Evolutionary conservation across 1,140 invertebrate genomes (phyloP).

Genomic region (Drosophila pseudoobscura): DNA sequence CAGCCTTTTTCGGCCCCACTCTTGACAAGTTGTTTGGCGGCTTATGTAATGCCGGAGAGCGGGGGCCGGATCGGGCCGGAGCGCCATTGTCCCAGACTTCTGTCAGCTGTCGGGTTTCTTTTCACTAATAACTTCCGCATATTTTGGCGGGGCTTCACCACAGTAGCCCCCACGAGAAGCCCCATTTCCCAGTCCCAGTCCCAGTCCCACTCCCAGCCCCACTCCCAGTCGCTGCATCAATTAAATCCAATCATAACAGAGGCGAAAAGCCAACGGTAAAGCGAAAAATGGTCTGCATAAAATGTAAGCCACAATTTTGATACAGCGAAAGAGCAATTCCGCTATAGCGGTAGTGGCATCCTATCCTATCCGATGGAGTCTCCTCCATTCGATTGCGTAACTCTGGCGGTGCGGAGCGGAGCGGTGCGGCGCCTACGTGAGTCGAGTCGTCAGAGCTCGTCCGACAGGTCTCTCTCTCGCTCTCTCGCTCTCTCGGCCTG

Average conservation of each 20-base stretch:
- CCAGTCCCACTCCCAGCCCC: no score
- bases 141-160: constrained; percentile 24
- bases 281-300: constrained; percentile 28
- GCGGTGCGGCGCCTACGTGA: constrained; percentile 34
- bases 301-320: constrained; percentile 29
- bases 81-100: constrained; percentile 29
- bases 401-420: neutral
- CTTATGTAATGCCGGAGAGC: constrained; percentile 23
- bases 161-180: neutral
- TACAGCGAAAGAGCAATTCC: constrained; percentile 15
- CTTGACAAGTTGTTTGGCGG: constrained; percentile 63
- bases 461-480: constrained; percentile 12
- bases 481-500: neutral
- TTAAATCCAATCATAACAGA: constrained; percentile 12
- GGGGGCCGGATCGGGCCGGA: constrained; percentile 8
- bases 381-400: constrained; percentile 36
- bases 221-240: constrained; percentile 29
- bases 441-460: constrained; percentile 8
- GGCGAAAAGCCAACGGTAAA: constrained; percentile 16
- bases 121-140: constrained; percentile 43
- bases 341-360: constrained; percentile 16
- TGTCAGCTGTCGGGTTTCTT: constrained; percentile 22
- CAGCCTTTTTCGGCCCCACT: constrained; percentile 45
- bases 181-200: constrained; percentile 5
- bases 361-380: neutral